Evolutionary conservation across 2,888 invertebrate genomes (phyloP), one percentile per base, ranked within the genome.

Genomic region (Therioaphis trifolii): DNA sequence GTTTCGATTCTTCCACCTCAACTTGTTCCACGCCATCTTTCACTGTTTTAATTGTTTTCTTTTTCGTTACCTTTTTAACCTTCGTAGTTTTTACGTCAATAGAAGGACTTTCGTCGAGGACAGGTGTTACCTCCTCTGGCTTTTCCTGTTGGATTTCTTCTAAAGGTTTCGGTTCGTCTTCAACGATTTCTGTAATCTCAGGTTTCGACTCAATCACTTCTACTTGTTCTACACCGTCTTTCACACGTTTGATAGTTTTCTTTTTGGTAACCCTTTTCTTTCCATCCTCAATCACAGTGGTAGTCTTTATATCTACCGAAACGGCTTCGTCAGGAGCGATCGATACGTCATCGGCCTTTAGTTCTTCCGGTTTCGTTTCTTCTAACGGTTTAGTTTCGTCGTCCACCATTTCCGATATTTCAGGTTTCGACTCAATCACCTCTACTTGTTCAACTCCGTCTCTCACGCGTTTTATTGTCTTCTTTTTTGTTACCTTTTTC

Each of bases 51-150:
- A 88, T 86, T 72, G 89, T 87, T 27, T 90, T 86, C 86, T 91
- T 90, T 84, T 90, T 90, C 2, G 88, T 88, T 72, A 89, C 89
- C 85, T 91, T 89, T 85, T 88, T 88, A n/a, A n/a, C n/a, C n/a
- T n/a, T n/a, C n/a, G 80, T 79, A 84, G 9, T 86, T 85, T 87
- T 86, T 86, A 88, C 87, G 85, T 87, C 87, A 86, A 88, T 86
- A 85, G 87, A 75, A 86, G 86, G 86, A 86, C 86, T 87, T 87
- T 87, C 87, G 85, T 89, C 89, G 24, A 88, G 88, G 87, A 89
- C 88, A 15, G 88, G 87, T 85, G 89, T 55, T 40, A 90, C 87
- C 87, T 90, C 87, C 86, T 90, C 87, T 43, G 90, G 89, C 68
- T 89, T 88, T 5, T n/a, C 35, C 7, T 3, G 35, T 35, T 35